Conservation (phyloP, 2,888 invertebrate genomes). For the Rhamnusium bicolor region DNA sequence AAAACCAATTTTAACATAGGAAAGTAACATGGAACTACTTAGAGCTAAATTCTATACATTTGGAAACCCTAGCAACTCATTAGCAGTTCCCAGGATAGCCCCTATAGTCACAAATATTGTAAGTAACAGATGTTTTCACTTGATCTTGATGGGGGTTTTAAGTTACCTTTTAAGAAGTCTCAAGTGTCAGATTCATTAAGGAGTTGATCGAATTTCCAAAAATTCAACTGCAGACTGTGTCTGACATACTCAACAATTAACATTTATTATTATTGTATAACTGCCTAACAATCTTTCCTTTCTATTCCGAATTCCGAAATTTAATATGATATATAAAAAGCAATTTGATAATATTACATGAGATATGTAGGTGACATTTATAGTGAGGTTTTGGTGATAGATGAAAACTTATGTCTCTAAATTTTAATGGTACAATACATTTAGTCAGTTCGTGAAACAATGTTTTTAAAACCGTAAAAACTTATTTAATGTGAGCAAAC, state of each 20-base stretch:
- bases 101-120: neutral
- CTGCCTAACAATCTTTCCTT: constrained; percentile 62
- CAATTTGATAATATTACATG: constrained; percentile 61
- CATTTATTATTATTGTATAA: constrained; percentile 56
- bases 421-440: constrained; percentile 27
- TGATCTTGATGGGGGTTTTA: neutral
- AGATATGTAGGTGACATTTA: constrained; percentile 65
- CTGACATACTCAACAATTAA: constrained; percentile 60
- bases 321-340: constrained; percentile 63
- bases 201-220: constrained; percentile 18
- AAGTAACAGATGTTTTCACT: constrained; percentile 1
- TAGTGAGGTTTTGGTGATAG: constrained; percentile 46
- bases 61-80: constrained; percentile 47
- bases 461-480: constrained; percentile 7
- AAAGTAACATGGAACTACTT: constrained; percentile 62
- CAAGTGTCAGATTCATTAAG: constrained; percentile 3
- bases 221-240: constrained; percentile 46
- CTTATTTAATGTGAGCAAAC: constrained; percentile 27
- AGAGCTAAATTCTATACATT: constrained; percentile 51
- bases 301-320: constrained; percentile 60
- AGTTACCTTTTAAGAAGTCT: constrained; percentile 7
- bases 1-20: constrained; percentile 61
- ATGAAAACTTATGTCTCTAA: constrained; percentile 32
- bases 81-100: constrained; percentile 31
- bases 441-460: constrained; percentile 41